Conservation (phyloP, 2,797 vertebrate species). For the Acipenser oxyrinchus region DNA sequence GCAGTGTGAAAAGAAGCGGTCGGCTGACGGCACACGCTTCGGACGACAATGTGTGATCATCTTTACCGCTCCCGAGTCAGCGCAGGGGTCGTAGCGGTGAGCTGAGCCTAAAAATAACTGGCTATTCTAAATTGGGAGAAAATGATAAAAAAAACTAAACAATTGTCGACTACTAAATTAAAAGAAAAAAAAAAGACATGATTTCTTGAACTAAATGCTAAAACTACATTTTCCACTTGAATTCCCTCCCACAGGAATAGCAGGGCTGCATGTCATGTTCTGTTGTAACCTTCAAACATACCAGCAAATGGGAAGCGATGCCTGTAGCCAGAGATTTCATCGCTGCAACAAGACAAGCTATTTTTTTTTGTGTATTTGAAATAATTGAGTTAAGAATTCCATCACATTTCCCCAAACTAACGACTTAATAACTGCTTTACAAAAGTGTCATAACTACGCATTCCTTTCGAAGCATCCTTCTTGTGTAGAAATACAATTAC, state of each 20-base stretch:
- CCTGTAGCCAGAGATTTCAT: constrained; percentile 39
- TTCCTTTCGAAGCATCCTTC: background rate
- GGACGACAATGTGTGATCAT: too few species aligned
- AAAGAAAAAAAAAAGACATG: constrained; percentile 8
- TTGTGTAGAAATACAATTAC: background rate
- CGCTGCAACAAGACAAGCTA: background rate
- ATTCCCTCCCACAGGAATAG: constrained; percentile 31
- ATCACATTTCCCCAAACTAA: background rate
- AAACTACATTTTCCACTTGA: constrained; percentile 38
- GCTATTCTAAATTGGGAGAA: too few species aligned
- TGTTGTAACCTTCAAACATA: constrained; percentile 33
- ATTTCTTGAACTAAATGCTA: constrained; percentile 26
- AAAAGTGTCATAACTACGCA: background rate
- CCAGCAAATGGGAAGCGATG: constrained; percentile 44
- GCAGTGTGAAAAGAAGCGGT: too few species aligned
- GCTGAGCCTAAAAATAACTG: too few species aligned
- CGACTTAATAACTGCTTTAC: background rate
- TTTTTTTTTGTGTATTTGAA: background rate
- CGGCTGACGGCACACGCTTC: too few species aligned
- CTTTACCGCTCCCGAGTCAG: too few species aligned
- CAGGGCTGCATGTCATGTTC: constrained; percentile 30
- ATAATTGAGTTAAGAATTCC: background rate
- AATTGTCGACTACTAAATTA: background rate
- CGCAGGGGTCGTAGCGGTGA: too few species aligned
- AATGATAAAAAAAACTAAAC: background rate